Evolutionary conservation across 2,797 vertebrate genomes (phyloP).

Genomic region (Poecile montanus): DNA sequence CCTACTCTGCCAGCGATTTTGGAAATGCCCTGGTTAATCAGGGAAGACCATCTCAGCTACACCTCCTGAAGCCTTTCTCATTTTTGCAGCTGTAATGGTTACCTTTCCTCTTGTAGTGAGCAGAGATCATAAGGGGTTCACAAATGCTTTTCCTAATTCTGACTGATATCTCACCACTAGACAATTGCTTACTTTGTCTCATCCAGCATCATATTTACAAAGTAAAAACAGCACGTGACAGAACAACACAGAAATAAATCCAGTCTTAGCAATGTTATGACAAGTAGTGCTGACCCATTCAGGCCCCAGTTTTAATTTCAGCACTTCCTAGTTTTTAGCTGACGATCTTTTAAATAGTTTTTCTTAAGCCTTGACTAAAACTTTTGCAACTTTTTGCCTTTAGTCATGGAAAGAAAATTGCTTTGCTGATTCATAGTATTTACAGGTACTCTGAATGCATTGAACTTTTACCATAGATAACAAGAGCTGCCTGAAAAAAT

Average conservation of each 20-base stretch:
- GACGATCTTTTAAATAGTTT: neutral
- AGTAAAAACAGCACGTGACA: neutral
- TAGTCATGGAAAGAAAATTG: neutral
- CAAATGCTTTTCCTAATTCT: neutral
- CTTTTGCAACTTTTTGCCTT: neutral
- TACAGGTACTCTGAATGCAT: neutral
- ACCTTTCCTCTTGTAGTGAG: neutral
- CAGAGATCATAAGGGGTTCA: neutral
- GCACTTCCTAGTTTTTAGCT: neutral
- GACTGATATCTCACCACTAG: neutral
- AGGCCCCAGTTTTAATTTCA: neutral
- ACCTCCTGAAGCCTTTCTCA: neutral
- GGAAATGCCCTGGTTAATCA: neutral
- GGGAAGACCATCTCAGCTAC: neutral
- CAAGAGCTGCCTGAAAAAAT: neutral
- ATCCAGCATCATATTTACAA: neutral
- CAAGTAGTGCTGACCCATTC: neutral
- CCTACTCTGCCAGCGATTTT: rapidly evolving
- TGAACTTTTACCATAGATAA: neutral
- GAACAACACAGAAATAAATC: neutral
- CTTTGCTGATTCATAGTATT: conserved; percentile 19
- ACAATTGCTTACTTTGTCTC: neutral
- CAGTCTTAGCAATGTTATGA: neutral
- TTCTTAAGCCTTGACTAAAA: neutral
- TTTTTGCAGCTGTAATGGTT: neutral